These are phyloP conservation scores for Gallinago media DNA, from an alignment of 2,113 vertebrate species.

Conservation along the genomic window DNA sequence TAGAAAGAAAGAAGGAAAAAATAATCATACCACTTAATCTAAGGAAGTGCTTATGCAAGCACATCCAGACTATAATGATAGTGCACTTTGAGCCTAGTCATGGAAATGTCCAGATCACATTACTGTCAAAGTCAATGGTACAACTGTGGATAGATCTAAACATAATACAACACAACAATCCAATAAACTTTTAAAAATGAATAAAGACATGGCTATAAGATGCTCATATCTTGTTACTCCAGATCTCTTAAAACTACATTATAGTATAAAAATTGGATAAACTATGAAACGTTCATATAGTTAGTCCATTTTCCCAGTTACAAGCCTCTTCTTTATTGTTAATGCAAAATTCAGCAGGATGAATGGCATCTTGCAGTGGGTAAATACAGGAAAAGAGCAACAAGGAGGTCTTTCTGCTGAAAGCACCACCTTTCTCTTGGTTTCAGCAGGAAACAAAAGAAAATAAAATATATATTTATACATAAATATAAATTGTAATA, in stretches of 20 bases:
- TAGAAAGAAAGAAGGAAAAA: not conserved
- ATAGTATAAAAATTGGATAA: conserved; percentile 43
- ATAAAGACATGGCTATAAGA: conserved; percentile 7
- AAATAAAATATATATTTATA: not conserved
- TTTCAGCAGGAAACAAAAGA: not conserved
- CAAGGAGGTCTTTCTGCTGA: not conserved
- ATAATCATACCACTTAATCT: not conserved
- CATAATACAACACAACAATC: conserved; percentile 53
- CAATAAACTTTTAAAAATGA: conserved; percentile 42
- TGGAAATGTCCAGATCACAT: conserved; percentile 54
- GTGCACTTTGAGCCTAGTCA: conserved; percentile 30
- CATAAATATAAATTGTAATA: not conserved
- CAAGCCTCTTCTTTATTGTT: not conserved
- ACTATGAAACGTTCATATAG: not conserved
- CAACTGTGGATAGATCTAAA: conserved; percentile 13
- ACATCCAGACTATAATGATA: conserved; percentile 15
- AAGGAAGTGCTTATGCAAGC: conserved; percentile 41
- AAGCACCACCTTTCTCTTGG: not conserved
- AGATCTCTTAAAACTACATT: conserved; percentile 35
- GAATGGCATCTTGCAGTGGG: not conserved
- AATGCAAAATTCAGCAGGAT: not conserved
- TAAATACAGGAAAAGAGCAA: not conserved
- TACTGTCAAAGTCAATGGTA: conserved; percentile 67
- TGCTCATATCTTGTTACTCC: conserved; percentile 26
- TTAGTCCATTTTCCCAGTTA: not conserved